These are phyloP conservation scores for Andrena flavipes DNA, from an alignment of 2,888 invertebrate species.

Conservation along the genomic window DNA sequence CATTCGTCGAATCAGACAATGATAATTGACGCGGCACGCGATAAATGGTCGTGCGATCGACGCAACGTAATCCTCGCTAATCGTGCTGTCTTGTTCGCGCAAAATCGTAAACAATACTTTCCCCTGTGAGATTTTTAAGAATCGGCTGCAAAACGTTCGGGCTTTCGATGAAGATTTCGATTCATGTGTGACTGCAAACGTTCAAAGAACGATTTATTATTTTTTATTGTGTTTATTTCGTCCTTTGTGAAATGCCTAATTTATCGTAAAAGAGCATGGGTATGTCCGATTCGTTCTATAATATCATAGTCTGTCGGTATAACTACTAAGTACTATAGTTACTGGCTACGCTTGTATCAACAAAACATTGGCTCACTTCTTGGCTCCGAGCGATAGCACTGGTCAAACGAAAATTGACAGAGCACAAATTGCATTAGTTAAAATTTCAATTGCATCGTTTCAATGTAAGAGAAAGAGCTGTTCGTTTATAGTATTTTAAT, in stretches of 20 bases:
- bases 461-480: background rate
- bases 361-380: background rate
- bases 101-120: constrained; percentile 20
- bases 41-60: constrained; percentile 44
- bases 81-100: constrained; percentile 8
- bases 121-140: background rate
- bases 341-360: too few relatives aligned
- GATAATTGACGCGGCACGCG: constrained; percentile 39
- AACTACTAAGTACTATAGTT: background rate
- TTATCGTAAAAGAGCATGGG: background rate
- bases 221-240: constrained; percentile 1
- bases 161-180: background rate
- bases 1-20: constrained; percentile 13
- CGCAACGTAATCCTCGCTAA: constrained; percentile 42
- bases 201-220: background rate
- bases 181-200: background rate
- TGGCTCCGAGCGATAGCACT: background rate
- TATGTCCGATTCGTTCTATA: constrained; percentile 3
- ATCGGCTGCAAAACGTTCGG: background rate
- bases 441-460: constrained; percentile 4
- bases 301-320: background rate
- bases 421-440: background rate
- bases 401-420: background rate
- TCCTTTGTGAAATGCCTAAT: background rate
- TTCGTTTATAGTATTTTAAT: background rate